These are phyloP conservation scores for Crax fasciolata DNA, from an alignment of 2,797 vertebrate genomes.

Conservation along the genomic window DNA sequence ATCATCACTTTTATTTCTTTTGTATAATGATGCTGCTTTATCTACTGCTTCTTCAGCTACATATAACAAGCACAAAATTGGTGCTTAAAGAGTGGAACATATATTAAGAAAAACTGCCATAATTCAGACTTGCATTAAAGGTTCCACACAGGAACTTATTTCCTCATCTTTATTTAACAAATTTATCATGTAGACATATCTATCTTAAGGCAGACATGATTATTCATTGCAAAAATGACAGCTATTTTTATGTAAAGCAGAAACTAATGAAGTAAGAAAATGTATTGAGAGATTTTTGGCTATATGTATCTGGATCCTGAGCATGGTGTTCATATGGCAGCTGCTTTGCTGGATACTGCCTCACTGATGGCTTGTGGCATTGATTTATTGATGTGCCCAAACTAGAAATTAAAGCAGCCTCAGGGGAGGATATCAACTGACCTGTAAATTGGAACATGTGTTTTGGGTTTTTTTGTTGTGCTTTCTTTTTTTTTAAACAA, in stretches of 20 bases:
- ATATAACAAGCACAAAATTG: background rate
- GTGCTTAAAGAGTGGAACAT: background rate
- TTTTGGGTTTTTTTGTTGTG: constrained; percentile 44
- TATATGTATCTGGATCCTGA: background rate
- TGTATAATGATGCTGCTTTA: background rate
- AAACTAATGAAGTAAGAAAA: constrained; percentile 56
- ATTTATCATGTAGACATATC: background rate
- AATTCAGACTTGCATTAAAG: constrained; percentile 1
- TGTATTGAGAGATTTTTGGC: constrained; percentile 44
- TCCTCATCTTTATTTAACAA: constrained; percentile 44
- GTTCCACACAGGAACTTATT: constrained; percentile 17
- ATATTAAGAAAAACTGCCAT: background rate
- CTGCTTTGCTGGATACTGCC: constrained; percentile 19
- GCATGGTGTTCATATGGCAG: background rate
- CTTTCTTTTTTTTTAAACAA: background rate
- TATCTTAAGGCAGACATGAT: constrained; percentile 34
- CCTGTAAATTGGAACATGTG: constrained; percentile 55
- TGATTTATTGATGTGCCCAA: constrained; percentile 34
- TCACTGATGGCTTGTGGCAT: constrained; percentile 30
- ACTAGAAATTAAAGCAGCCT: constrained; percentile 43
- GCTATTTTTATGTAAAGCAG: constrained; percentile 35
- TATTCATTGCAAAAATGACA: constrained; percentile 25
- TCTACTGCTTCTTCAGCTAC: background rate
- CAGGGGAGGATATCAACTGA: constrained; percentile 60
- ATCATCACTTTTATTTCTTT: background rate